phyloP scores from a whole-genome alignment of 2,113 vertebrate species.

The Bos indicus region DNA sequence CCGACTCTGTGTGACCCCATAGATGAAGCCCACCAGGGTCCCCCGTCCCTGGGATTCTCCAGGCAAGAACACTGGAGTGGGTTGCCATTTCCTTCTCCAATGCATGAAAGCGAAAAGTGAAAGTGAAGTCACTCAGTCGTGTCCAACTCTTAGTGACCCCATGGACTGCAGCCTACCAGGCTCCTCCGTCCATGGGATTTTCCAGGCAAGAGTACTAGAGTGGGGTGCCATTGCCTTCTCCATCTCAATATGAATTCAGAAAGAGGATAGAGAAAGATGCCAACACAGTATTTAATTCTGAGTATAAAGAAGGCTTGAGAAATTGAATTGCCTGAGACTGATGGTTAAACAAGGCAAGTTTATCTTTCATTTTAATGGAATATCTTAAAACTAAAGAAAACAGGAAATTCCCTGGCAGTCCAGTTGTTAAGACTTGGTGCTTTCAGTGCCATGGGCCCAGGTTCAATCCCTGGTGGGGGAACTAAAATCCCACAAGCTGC shows the following conservation, averaged over 20 bases:
- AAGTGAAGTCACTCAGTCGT: no score
- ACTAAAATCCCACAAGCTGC: neutral
- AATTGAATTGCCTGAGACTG: neutral
- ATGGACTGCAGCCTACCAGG: no score
- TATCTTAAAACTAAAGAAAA: constrained; percentile 25
- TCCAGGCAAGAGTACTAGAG: no score
- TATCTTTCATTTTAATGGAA: neutral
- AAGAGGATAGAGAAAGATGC: neutral
- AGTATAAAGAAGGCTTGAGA: neutral
- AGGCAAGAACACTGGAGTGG: no score
- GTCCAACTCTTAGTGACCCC: no score
- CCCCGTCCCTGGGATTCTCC: no score
- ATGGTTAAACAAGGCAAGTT: neutral
- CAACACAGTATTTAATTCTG: neutral
- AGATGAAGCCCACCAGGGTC: no score
- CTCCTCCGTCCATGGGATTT: no score
- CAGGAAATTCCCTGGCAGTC: neutral
- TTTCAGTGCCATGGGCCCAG: neutral
- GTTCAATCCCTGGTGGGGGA: neutral
- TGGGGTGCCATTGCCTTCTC: no score
- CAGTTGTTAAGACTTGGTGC: neutral
- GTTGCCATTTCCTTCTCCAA: no score
- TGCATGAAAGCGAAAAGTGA: no score
- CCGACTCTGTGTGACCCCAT: no score
- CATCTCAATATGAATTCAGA: neutral